Evolutionary conservation across 1,140 invertebrate species (phyloP), one percentile per base, ranked within the genome.

Genomic region (Helicoverpa armigera): DNA sequence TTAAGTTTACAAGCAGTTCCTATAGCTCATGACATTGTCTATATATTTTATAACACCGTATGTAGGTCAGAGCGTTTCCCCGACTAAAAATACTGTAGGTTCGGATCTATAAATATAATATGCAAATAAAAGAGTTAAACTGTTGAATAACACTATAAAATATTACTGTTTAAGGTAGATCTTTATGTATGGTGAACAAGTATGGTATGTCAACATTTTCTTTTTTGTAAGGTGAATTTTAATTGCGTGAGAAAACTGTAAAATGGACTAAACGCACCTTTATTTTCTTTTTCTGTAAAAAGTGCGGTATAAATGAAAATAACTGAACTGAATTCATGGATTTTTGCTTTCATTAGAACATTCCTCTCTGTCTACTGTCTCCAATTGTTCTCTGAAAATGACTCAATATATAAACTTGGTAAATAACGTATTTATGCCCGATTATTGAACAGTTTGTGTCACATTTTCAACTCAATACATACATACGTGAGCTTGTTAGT

Each of bases 111-210:
- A 76, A 67, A 51, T 65, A 75, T 75, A 74, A 79, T 70, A 70
- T 72, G 56, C 72, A 80, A 63, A 73, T 72, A 72, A 63, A 70
- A 74, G 79, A 80, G 79, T 80, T 80, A 65, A 80, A 80, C 61
- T 67, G 79, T 74, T 74, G 56, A 80, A 65, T 80, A 75, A 73
- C 50, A 80, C 16, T 80, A 80, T 80, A 51, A 74, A 81, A 81
- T 81, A 67, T 81, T 54, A 79, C 58, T 73, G 69, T 78, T 78
- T 82, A 81, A 73, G 9, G 75, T 82, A 82, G 75, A 77, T 51
- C 16, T 67, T 43, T 77, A 48, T 61, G 48, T n/a, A 31, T 43
- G 35, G 35, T 53, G 23, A 11, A 70, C 35, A 69, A 31, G 35
- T 65, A 43, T 9, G 12, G 31, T 65, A 43, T 50, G 35, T 48